phyloP scores from a whole-genome alignment of 2,113 vertebrate genomes.

The Antechinus stuartii region DNA sequence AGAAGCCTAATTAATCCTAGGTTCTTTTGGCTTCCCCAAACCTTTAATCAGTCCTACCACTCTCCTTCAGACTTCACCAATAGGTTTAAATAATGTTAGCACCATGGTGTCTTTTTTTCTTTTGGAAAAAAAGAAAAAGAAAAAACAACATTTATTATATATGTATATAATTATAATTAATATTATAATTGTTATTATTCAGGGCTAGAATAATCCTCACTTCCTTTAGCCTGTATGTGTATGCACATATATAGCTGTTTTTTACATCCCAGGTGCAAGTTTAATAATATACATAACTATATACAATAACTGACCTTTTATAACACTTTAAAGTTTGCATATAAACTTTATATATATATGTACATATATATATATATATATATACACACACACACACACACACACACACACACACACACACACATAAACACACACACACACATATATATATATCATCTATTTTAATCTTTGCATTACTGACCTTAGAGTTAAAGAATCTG shows the following conservation, averaged over 20 bases:
- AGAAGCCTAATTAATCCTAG: constrained; percentile 62
- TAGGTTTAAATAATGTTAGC: constrained; percentile 50
- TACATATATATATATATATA: no score
- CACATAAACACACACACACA: no score
- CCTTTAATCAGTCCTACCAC: constrained; percentile 67
- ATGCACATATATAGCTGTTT: neutral
- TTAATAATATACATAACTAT: no score
- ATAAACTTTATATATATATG: no score
- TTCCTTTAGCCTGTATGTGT: neutral
- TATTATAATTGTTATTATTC: neutral
- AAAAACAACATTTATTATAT: neutral
- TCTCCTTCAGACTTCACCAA: constrained; percentile 67
- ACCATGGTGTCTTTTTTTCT: no score
- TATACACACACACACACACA: no score
- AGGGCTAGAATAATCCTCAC: neutral
- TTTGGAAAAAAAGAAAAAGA: neutral
- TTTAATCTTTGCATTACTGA: neutral
- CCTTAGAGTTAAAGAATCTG: neutral
- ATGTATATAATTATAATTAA: neutral
- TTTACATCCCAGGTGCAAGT: neutral
- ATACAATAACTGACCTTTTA: neutral
- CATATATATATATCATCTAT: neutral
- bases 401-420: no score
- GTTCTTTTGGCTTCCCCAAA: constrained; percentile 52
- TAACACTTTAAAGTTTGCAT: neutral